Base-by-base conservation (phyloP, 2,888 invertebrate genomes). In the Nemotelus nigrinus region DNA sequence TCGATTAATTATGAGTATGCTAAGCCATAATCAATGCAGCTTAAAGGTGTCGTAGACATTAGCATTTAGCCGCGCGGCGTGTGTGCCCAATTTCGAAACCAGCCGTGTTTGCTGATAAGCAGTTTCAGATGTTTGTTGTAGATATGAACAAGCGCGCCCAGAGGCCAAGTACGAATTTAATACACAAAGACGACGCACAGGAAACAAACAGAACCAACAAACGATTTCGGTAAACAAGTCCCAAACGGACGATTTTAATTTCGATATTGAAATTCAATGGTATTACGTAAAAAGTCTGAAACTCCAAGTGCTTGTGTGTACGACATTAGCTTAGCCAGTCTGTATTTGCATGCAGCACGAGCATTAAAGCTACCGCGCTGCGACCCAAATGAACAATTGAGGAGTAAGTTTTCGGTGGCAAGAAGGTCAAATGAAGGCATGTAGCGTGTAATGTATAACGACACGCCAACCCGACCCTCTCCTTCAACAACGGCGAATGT, bases 21-120 rank as follows among this genome's bases (percentile, higher is more conserved):
- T 53, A 41, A 70, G 55, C 70, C 53, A 55, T 53, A 70, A 70
- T 70, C 70, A 70, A 70, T 74, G 74, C 74, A 74, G 74, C 60
- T 60, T 60, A 74, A 60, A 43, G 41, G 53, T 70, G 47, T 45
- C 60, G 48, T 74, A 63, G 74, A 74, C 74, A 74, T 48, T 60
- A 48, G 74, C 47, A 74, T 74, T 74, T 63, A 74, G n/a, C 47
- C 60, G 74, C 55, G 43, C 39, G 43, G 7, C 25, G 55, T 68
- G 44, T 68, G 50, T 70, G 70, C 50, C 4, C 50, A 8, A 45
- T 55, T 53, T 55, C 65, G 47, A 65, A 70, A 47, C 55, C 53
- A 7, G 39, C 25, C 25, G 55, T 65, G n/a, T 70, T 70, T 70
- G 53, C 50, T 53, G 70, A 70, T 70, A 70, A 70, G 44, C 70